A percentile compares a stretch with the other conserved stretches of the same genome.
These are phyloP conservation scores for Salminus brasiliensis DNA, from an alignment of 2,113 vertebrate genomes.

Conservation along the genomic window DNA sequence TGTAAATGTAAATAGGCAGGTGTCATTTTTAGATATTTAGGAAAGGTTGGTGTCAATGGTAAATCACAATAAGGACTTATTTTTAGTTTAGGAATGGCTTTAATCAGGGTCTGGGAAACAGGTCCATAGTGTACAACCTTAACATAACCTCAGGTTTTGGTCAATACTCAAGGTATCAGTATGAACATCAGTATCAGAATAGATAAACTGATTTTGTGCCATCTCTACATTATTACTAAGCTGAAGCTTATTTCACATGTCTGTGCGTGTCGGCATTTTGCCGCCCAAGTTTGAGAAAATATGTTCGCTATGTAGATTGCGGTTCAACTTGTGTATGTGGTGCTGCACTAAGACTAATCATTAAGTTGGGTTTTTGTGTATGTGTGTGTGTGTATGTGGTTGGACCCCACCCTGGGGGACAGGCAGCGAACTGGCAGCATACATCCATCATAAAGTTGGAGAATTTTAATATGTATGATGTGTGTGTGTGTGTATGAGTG, in stretches of 20 bases:
- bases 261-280: conserved; percentile 19
- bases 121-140: too few species aligned
- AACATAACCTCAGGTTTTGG: too few species aligned
- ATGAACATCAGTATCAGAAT: neutral
- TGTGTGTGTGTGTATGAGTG: conserved; percentile 46
- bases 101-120: too few species aligned
- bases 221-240: neutral
- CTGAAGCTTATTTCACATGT: neutral
- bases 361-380: conserved; percentile 39
- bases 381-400: conserved; percentile 36
- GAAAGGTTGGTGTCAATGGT: too few species aligned
- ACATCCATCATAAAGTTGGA: conserved; percentile 50
- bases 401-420: conserved; percentile 45
- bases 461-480: conserved; percentile 50
- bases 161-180: neutral
- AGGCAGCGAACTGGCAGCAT: conserved; percentile 42
- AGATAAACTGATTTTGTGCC: neutral
- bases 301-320: conserved; percentile 37
- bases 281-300: conserved; percentile 37
- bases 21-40: too few species aligned
- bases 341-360: conserved; percentile 46
- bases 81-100: too few species aligned
- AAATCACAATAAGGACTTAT: too few species aligned
- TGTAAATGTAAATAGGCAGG: too few species aligned
- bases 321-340: conserved; percentile 32